Conservation (phyloP, 2,797 vertebrate species). For the Sebastes taczanowskii region DNA sequence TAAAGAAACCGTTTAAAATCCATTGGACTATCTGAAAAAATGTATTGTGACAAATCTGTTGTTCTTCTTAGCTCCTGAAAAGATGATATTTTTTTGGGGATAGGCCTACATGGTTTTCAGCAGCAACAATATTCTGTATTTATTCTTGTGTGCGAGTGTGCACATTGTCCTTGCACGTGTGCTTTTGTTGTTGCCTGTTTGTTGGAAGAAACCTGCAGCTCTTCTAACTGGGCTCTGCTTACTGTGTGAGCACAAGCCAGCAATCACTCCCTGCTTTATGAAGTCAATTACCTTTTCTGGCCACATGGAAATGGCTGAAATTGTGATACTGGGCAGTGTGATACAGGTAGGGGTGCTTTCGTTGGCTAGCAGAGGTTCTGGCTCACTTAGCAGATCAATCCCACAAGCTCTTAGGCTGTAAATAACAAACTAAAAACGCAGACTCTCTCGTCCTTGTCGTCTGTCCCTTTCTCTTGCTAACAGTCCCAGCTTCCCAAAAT, state of each 20-base stretch:
- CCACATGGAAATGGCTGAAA: conserved; percentile 4
- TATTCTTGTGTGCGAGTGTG: neutral
- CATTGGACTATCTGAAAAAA: neutral
- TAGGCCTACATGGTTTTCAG: neutral
- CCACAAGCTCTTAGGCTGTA: neutral
- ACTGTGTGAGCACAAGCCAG: neutral
- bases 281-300: conserved; percentile 10
- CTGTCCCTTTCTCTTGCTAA: conserved; percentile 7
- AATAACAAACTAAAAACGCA: conserved; percentile 20
- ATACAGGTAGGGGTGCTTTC: conserved; percentile 3
- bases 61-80: neutral
- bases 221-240: neutral
- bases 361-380: neutral
- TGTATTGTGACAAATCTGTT: neutral
- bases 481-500: conserved; percentile 41
- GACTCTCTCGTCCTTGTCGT: neutral
- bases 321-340: neutral
- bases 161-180: neutral
- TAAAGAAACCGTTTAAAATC: neutral
- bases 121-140: neutral
- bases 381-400: conserved; percentile 31
- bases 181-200: neutral
- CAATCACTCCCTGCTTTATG: conserved; percentile 8
- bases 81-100: neutral
- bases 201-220: conserved; percentile 15